Evolutionary conservation across 2,888 invertebrate species (phyloP), one percentile per base, ranked within the genome.

Genomic region (Lamproptera curius): DNA sequence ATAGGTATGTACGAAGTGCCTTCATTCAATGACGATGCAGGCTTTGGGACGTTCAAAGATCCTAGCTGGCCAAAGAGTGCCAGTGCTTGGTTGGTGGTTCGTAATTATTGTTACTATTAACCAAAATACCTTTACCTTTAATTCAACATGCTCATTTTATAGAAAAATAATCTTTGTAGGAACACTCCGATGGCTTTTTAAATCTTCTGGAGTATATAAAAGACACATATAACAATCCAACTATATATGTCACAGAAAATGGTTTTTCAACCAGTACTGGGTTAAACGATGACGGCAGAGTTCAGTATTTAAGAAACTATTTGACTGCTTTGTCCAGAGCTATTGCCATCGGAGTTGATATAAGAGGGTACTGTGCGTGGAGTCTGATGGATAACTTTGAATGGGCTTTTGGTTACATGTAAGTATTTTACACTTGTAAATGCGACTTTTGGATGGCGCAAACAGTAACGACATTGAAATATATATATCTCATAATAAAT

Each of bases 351-450:
- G 70, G 70, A 0, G 76, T 76, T 36, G 69, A 82, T 49, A 65
- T 84, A 1, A 56, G 58, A 41, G 89, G 86, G 0, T 91, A 90
- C 63, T 90, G 84, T 0, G 79, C 79, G 15, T 90, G 91, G 90
- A 88, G 87, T 28, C 68, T 91, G 1, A 74, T 90, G 68, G 91
- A 91, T 56, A 90, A 89, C 59, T 89, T 91, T 55, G 90, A 91
- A 65, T 91, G 90, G 90, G 42, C 41, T 6, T 8, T 33, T 15
- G 49, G 44, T 16, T 50, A 50, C 15, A 34, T 37, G 46, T 47
- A 26, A 48, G 40, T 40, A 23, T 39, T 16, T 16, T 17, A 5
- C 20, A 3, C 37, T 17, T 41, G n/a, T n/a, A n/a, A n/a, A n/a
- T n/a, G n/a, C n/a, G n/a, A n/a, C n/a, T n/a, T n/a, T n/a, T n/a